These are phyloP conservation scores for Listronotus bonariensis DNA, from an alignment of 1,140 invertebrate species.

Conservation along the genomic window DNA sequence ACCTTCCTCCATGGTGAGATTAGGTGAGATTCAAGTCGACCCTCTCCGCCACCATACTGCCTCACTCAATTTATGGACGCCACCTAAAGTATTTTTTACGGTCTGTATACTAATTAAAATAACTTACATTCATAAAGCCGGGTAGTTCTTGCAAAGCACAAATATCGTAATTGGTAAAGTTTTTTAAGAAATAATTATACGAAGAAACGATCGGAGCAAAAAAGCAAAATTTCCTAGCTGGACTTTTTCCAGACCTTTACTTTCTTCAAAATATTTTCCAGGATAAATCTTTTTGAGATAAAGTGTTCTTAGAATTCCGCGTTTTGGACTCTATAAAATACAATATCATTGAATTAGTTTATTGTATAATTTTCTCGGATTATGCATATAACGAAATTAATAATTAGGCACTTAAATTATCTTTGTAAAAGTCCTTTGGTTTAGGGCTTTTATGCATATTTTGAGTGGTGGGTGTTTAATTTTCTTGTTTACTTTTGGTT, in stretches of 20 bases:
- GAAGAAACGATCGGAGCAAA: slow-evolving; percentile 31
- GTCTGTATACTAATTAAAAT: background rate
- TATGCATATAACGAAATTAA: too few species aligned
- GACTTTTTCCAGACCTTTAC: slow-evolving; percentile 42
- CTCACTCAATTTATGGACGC: too few species aligned
- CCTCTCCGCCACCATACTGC: too few species aligned
- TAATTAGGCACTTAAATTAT: too few species aligned
- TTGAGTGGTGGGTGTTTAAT: too few species aligned
- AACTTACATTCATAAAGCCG: slow-evolving; percentile 38
- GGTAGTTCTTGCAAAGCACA: slow-evolving; percentile 45
- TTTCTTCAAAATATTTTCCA: slow-evolving; percentile 31
- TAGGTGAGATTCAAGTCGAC: too few species aligned
- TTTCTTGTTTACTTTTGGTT: too few species aligned
- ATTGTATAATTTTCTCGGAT: too few species aligned
- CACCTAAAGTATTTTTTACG: too few species aligned
- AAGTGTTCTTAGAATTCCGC: slow-evolving; percentile 29
- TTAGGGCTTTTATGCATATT: too few species aligned
- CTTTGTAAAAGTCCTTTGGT: too few species aligned
- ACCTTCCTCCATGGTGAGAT: too few species aligned
- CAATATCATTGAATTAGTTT: background rate
- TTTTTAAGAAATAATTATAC: slow-evolving; percentile 42
- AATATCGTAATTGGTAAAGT: slow-evolving; percentile 46
- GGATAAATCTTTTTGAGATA: slow-evolving; percentile 43
- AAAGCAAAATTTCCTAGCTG: slow-evolving; percentile 47
- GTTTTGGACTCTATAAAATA: slow-evolving; percentile 34